Base-by-base conservation (phyloP, 1,140 invertebrate genomes). In the Lethocerus indicus region DNA sequence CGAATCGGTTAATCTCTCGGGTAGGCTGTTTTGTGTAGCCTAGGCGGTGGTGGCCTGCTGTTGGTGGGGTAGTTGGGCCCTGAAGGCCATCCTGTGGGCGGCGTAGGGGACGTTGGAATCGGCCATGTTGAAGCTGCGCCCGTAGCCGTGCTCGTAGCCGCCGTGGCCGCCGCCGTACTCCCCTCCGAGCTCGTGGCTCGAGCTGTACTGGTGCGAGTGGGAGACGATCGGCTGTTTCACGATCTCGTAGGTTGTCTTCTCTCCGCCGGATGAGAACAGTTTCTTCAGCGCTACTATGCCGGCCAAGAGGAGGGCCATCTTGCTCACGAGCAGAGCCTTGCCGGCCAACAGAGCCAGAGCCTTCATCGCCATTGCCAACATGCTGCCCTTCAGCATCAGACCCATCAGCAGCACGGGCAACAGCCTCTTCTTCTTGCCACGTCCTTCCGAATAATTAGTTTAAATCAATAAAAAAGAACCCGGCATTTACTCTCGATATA, bases 201-300 rank as follows among this genome's bases (percentile, higher is more conserved):
- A 74, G 1, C 81, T 83, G 58, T 85, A 82, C 3, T 80, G 78
- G 55, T 86, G 79, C 56, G 73, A 73, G 61, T 81, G 78, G 32
- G 75, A 79, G 45, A 83, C 75, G 56, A 84, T 76, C n/a, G 83
- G 83, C 64, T 84, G 79, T 61, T 87, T 86, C 16, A 87, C 77
- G 59, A 87, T 84, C 64, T 86, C 83, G 57, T 84, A 82, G 13
- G 83, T 84, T 2, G 81, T 85, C 61, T 83, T 85, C 59, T 83
- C 81, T 42, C 75, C 70, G 29, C 68, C 64, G 4, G 55, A 57
- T 61, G 67, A 66, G 49, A 81, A 72, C 20, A 84, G 64, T 59
- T 83, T 84, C 67, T 83, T 86, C 36, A 87, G 64, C 0, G 79
- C 81, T 36, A 86, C 71, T 32, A 84, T 79, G 9, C 76, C 76